phyloP scores from a whole-genome alignment of 2,888 invertebrate species.

The Julus scandinavius region DNA sequence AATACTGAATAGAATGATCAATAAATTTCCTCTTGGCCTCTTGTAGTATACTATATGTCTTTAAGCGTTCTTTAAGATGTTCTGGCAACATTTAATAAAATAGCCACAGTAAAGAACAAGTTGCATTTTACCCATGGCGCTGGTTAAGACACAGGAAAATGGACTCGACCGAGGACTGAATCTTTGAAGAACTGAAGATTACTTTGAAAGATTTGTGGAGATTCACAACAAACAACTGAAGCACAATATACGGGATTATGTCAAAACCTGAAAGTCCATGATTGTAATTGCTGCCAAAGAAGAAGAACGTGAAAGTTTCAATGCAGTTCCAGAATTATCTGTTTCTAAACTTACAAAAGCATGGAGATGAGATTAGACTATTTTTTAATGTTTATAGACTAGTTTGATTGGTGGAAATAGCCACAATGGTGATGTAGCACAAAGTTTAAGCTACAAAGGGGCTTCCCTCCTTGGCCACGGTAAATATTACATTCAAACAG shows the following conservation, averaged over 20 bases:
- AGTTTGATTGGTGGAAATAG: neutral
- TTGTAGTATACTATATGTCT: too few relatives aligned
- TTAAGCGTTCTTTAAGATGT: too few relatives aligned
- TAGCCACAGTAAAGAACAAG: neutral
- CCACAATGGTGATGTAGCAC: neutral
- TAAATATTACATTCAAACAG: neutral
- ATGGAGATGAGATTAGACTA: neutral
- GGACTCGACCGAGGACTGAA: neutral
- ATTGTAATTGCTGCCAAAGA: neutral
- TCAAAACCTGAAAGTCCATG: neutral
- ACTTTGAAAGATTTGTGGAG: neutral
- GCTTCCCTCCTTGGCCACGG: slow-evolving; percentile 2
- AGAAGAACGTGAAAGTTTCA: neutral
- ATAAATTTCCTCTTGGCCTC: too few relatives aligned
- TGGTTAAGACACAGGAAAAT: neutral
- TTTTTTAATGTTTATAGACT: neutral
- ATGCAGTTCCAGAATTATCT: neutral
- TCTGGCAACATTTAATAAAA: neutral
- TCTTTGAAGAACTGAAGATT: slow-evolving; percentile 4
- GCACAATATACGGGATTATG: neutral
- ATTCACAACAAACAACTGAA: neutral
- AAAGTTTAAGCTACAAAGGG: neutral
- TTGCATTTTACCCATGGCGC: neutral
- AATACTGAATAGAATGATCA: too few relatives aligned
- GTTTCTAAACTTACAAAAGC: neutral